Evolutionary conservation across 2,113 vertebrate species (phyloP).

Genomic region (Menura novaehollandiae): DNA sequence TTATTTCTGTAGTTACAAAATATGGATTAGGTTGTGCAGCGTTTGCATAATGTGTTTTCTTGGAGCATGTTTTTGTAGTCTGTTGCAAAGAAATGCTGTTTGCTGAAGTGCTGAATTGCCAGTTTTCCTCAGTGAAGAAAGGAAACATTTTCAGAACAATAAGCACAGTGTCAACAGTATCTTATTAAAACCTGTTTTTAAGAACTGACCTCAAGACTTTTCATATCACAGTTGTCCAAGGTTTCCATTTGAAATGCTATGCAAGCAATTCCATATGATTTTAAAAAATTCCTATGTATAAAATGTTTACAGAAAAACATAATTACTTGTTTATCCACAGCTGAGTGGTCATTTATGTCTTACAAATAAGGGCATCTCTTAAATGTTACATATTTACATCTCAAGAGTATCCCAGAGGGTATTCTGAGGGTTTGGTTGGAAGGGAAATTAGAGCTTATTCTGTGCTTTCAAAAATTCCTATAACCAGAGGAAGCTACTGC

Average conservation of each 20-base stretch:
- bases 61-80: background rate
- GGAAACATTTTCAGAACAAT: background rate
- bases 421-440: background rate
- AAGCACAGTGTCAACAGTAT: background rate
- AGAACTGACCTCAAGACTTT: background rate
- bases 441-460: background rate
- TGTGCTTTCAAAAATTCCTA: background rate
- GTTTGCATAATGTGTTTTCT: slow-evolving; percentile 1
- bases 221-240: background rate
- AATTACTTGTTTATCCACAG: background rate
- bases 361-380: background rate
- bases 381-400: background rate
- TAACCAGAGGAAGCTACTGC: background rate
- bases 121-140: background rate
- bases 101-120: background rate
- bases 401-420: background rate
- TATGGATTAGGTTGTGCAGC: background rate
- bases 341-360: background rate
- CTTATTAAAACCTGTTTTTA: background rate
- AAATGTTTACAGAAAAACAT: background rate
- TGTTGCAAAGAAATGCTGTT: background rate
- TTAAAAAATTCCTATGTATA: background rate
- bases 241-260: background rate
- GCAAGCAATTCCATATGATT: background rate
- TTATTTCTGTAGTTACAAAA: background rate